These are phyloP conservation scores for Protobothrops flavoviridis DNA, from an alignment of 2,113 vertebrate genomes.

Conservation along the genomic window DNA sequence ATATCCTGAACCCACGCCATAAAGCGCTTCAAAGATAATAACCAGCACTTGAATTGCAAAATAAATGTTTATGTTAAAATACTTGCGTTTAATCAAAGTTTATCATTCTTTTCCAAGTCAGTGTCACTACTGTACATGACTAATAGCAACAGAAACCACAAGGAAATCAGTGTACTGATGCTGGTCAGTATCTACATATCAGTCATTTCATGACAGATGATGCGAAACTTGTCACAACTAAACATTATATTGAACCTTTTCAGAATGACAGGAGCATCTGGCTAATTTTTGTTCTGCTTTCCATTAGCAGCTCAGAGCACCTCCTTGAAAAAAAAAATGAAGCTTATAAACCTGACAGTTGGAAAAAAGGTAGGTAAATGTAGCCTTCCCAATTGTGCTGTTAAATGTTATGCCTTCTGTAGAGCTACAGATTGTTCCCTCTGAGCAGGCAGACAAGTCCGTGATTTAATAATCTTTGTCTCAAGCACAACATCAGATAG, in stretches of 20 bases:
- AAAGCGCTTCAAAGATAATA: background rate
- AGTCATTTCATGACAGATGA: background rate
- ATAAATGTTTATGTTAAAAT: background rate
- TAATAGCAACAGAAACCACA: background rate
- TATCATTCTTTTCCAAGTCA: background rate
- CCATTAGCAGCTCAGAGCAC: background rate
- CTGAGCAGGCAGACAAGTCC: background rate
- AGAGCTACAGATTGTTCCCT: conserved; percentile 5
- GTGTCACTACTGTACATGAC: background rate
- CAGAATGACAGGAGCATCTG: background rate
- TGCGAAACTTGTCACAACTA: background rate
- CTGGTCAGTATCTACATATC: background rate
- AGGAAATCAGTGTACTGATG: background rate
- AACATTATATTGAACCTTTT: background rate
- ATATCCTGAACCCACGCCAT: background rate
- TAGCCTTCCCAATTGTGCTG: background rate
- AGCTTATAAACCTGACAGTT: background rate
- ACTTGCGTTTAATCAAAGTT: background rate
- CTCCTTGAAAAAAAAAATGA: background rate
- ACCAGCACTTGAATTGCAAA: background rate
- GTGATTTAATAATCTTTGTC: conserved; percentile 45
- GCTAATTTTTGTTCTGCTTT: background rate
- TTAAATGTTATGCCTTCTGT: background rate
- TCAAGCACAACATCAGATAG: conserved; percentile 24
- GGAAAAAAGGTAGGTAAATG: background rate